phyloP scores from a whole-genome alignment of 2,888 invertebrate species.

The Buathra laborator region DNA sequence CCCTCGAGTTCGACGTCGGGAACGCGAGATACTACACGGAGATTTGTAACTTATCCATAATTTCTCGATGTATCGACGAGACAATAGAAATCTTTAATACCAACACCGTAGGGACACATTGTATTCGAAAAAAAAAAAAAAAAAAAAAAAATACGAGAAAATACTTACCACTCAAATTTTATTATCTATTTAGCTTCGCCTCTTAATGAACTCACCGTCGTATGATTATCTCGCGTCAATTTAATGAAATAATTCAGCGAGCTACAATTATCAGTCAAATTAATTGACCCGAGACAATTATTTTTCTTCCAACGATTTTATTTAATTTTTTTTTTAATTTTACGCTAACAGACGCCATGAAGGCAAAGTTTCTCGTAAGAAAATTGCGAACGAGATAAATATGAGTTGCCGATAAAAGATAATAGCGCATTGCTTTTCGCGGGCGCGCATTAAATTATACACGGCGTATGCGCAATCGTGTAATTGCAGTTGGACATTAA shows the following conservation, averaged over 20 bases:
- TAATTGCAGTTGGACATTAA: slow-evolving; percentile 27
- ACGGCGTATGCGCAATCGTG: background rate
- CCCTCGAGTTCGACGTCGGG: background rate
- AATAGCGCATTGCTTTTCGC: slow-evolving; percentile 29
- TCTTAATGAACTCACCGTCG: background rate
- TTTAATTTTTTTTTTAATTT: background rate
- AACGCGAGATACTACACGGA: background rate
- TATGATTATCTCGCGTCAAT: background rate
- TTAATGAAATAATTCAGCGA: background rate
- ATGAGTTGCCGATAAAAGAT: background rate
- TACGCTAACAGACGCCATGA: background rate
- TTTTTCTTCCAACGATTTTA: background rate
- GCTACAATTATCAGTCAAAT: background rate
- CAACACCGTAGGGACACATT: background rate
- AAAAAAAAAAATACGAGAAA: background rate
- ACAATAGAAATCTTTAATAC: background rate
- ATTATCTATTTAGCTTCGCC: background rate
- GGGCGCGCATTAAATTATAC: slow-evolving; percentile 18
- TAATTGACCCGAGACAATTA: background rate
- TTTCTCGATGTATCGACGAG: background rate
- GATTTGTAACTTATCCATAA: background rate
- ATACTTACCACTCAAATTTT: background rate
- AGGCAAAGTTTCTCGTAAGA: background rate
- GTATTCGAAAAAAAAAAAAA: background rate
- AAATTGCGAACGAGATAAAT: slow-evolving; percentile 3